A percentile compares a stretch with the other conserved stretches of the same genome.
Conservation (phyloP, 37 sponge, comb jelly and placozoan genomes). For the Eunapius fragilis region DNA sequence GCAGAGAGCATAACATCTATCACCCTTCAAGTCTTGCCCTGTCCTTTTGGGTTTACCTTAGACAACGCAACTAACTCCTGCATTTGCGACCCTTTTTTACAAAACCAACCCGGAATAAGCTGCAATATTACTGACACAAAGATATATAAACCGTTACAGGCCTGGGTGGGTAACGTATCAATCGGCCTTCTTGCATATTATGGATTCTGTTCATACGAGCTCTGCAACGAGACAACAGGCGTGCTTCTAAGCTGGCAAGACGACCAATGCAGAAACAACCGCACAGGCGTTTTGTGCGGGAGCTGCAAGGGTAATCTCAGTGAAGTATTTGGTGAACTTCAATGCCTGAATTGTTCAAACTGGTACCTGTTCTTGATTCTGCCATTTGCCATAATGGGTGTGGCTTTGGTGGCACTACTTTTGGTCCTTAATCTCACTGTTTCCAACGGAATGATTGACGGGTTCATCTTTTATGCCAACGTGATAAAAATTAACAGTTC, state of each 20-base stretch:
- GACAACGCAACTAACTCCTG: neutral
- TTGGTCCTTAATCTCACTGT: slow-evolving; percentile 4
- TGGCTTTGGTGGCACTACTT: neutral
- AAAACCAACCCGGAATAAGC: neutral
- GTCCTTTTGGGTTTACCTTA: neutral
- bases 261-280: neutral
- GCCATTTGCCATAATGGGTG: neutral
- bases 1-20: neutral
- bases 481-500: neutral
- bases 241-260: neutral
- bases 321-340: slow-evolving; percentile 2
- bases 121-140: neutral
- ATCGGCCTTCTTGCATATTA: neutral
- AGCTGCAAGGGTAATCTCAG: neutral
- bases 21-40: neutral
- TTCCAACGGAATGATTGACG: slow-evolving; percentile 6
- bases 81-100: neutral
- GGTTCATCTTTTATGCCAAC: slow-evolving; percentile 7
- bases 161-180: neutral
- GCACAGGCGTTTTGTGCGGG: neutral
- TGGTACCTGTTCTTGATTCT: neutral
- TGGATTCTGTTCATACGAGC: neutral
- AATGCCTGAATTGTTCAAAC: neutral
- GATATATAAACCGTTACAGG: neutral
- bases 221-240: neutral